These are phyloP conservation scores for Halcyon badia DNA, from an alignment of 2,797 vertebrate species.

Conservation along the genomic window DNA sequence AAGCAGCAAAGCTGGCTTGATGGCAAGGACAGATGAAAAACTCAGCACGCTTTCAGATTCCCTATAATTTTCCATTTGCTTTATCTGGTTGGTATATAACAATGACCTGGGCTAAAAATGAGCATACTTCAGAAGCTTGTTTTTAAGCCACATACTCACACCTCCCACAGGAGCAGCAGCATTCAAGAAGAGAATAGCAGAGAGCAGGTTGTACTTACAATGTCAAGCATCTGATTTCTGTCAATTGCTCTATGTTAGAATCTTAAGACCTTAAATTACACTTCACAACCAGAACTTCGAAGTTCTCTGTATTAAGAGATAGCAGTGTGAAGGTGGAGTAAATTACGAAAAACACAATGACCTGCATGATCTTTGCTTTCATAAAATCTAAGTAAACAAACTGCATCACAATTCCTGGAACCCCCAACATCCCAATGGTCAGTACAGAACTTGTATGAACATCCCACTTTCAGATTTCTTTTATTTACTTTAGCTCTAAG, in stretches of 20 bases:
- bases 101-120: background rate
- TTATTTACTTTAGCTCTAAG: background rate
- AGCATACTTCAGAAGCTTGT: background rate
- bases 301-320: background rate
- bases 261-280: background rate
- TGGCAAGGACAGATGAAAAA: background rate
- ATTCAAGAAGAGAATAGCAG: background rate
- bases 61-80: background rate
- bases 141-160: background rate
- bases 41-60: background rate
- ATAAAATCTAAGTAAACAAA: background rate
- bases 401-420: background rate
- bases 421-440: background rate
- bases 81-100: background rate
- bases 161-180: background rate
- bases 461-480: background rate
- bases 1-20: background rate
- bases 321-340: background rate
- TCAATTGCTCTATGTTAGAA: background rate
- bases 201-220: background rate
- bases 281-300: background rate
- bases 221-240: background rate
- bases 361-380: background rate
- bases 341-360: background rate
- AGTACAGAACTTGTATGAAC: background rate